Percentiles rank a stretch among this genome's conserved stretches.
These are phyloP conservation scores for Ptychoptera contaminata DNA, from an alignment of 2,888 invertebrate genomes.

Conservation along the genomic window DNA sequence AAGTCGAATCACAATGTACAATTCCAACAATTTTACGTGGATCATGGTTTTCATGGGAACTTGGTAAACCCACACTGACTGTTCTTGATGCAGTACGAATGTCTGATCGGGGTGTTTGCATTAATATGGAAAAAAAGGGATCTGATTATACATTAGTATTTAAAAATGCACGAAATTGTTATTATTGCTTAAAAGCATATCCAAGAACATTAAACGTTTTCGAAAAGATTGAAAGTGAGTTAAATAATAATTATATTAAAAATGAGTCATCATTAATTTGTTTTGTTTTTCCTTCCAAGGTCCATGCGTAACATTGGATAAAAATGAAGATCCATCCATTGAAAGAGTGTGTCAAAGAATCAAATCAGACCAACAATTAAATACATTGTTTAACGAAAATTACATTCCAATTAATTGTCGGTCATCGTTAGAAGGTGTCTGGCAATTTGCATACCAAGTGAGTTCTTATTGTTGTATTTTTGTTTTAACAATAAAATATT, in stretches of 20 bases:
- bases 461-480: too few species aligned
- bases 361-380: conserved; percentile 61
- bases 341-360: conserved; percentile 61
- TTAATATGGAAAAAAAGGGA: conserved; percentile 56
- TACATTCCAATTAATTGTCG: conserved; percentile 81
- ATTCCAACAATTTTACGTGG: conserved; percentile 69
- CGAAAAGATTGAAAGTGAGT: conserved; percentile 73
- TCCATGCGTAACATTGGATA: conserved; percentile 55
- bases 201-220: conserved; percentile 77
- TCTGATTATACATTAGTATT: conserved; percentile 80
- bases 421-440: conserved; percentile 87
- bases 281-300: conserved; percentile 29
- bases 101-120: conserved; percentile 57
- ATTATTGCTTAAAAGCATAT: conserved; percentile 68
- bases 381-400: conserved; percentile 79
- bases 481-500: neutral
- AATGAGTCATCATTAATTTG: neutral
- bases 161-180: conserved; percentile 45
- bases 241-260: neutral
- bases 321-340: conserved; percentile 49
- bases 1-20: conserved; percentile 34
- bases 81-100: conserved; percentile 67
- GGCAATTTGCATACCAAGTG: conserved; percentile 81
- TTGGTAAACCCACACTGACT: conserved; percentile 65
- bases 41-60: conserved; percentile 85